Evolutionary conservation across 2,797 vertebrate genomes (phyloP), one percentile per base, ranked within the genome.

Genomic region (Corythornis leucogaster): DNA sequence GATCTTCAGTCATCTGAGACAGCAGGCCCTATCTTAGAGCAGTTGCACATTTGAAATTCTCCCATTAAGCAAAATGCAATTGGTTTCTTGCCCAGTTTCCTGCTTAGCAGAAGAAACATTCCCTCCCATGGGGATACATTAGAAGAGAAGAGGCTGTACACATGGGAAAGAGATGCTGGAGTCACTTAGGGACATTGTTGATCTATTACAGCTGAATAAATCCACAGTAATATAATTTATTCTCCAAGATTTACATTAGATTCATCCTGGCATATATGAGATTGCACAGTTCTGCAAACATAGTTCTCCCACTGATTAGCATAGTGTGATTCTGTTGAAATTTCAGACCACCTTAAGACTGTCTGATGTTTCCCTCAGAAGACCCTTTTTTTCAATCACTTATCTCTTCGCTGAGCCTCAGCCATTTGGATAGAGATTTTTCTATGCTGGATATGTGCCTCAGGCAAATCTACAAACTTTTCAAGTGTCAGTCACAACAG

Each of bases 401-500:
- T 71, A 26, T 94, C 31, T 78, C 71, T 88, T 77, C 80, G 78
- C 73, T 54, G 82, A 88, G 83, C 61, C 69, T 93, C 86, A 94
- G 28, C 61, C 11, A 1, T 82, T 89, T 89, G 55, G 54, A 92
- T 46, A 59, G 76, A 87, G 84, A 78, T 90, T 93, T 91, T 85
- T 90, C 64, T 87, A 0, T 80, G 73, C 76, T 93, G 92, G 58
- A 71, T 90, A 61, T 33, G 35, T 92, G 94, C 95, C 90, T 94
- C 86, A 80, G 95, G 94, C 90, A 93, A 92, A 92, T 85, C 81
- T 77, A 88, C 93, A 95, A 92, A 96, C 80, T 95, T 89, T n/a
- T 12, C 24, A 64, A 85, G 93, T 83, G 88, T 87, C 91, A 95
- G 93, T 87, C 94, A 93, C 93, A 95, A 87, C 94, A 95, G 78